Base-by-base conservation (phyloP, 2,888 invertebrate species). In the Brenthis daphne region DNA sequence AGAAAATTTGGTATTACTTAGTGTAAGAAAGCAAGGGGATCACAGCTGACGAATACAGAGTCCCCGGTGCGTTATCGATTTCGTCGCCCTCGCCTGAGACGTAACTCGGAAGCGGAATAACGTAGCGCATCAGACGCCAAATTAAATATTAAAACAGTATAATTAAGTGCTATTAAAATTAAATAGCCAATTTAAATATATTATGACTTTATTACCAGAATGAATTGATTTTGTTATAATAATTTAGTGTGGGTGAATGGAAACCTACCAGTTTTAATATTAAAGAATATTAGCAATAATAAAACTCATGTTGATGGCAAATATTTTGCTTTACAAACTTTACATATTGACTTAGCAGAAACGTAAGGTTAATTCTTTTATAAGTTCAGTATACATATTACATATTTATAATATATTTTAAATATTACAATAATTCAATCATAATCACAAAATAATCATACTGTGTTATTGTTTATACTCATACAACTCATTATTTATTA, bases 11-110 rank as follows among this genome's bases (percentile, higher is more conserved):
- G 1, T 60, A 60, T 50, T 60, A 50, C 29, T 16, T 51, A 58
- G 57, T 57, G 43, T 54, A 68, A 69, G 14, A 33, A 57, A 58
- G 66, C 57, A 66, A 64, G 70, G 68, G 68, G 70, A 66, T 50
- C 56, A 53, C 70, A 70, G 70, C 70, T 67, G 72, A 72, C 72
- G 69, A 56, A 60, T 24, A 57, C 61, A 24, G 50, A 16, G 50
- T 51, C 50, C 20, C 63, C 37, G 37, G 63, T 33, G 57, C 66
- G 67, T 65, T 72, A 72, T 72, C 68, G 72, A 72, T 72, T 60
- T 20, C 48, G 64, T 29, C 67, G 70, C 64, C 68, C 68, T 51
- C 67, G 67, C 51, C 51, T 33, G 55, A 57, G 64, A 48, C 70
- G 65, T 57, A 57, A 64, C 58, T 51, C n/a, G 56, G 24, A 68